A percentile compares a stretch with the other conserved stretches of the same genome.
Evolutionary conservation across 1,140 invertebrate genomes (phyloP).

Genomic region (Nilaparvata lugens): DNA sequence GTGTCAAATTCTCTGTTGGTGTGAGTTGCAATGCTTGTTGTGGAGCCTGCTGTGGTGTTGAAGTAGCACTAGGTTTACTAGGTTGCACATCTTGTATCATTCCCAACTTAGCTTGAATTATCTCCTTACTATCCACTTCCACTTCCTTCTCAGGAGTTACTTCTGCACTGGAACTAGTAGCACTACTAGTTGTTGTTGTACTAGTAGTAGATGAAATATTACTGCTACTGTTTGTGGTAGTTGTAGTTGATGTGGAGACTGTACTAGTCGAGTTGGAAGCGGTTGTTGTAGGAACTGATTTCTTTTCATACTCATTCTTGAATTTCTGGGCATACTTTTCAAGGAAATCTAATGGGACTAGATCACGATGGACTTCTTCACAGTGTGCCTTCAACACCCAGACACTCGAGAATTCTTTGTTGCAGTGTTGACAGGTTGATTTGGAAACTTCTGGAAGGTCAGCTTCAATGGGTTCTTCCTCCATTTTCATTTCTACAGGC

Average conservation of each 20-base stretch:
- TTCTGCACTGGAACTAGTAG: slow-evolving; percentile 30
- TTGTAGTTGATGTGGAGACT: slow-evolving; percentile 42
- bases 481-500: slow-evolving; percentile 40
- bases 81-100: slow-evolving; percentile 18
- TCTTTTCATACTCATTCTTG: slow-evolving; percentile 76
- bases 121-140: slow-evolving; percentile 42
- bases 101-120: slow-evolving; percentile 34
- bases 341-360: slow-evolving; percentile 79
- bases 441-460: slow-evolving; percentile 60
- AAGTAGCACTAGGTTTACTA: too few relatives aligned
- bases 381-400: slow-evolving; percentile 93
- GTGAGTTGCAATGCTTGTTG: slow-evolving; percentile 26
- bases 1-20: slow-evolving; percentile 41
- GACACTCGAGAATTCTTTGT: slow-evolving; percentile 89
- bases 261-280: slow-evolving; percentile 48
- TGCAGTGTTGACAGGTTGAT: slow-evolving; percentile 80
- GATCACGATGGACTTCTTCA: slow-evolving; percentile 87
- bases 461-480: slow-evolving; percentile 48
- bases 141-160: slow-evolving; percentile 42
- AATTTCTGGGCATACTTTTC: slow-evolving; percentile 88
- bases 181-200: slow-evolving; percentile 16
- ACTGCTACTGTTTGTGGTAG: slow-evolving; percentile 34
- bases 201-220: slow-evolving; percentile 32
- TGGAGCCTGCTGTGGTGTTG: slow-evolving; percentile 19
- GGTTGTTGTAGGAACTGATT: slow-evolving; percentile 56